These are phyloP conservation scores for Hyphantria cunea DNA, from an alignment of 1,140 invertebrate genomes.

Conservation along the genomic window DNA sequence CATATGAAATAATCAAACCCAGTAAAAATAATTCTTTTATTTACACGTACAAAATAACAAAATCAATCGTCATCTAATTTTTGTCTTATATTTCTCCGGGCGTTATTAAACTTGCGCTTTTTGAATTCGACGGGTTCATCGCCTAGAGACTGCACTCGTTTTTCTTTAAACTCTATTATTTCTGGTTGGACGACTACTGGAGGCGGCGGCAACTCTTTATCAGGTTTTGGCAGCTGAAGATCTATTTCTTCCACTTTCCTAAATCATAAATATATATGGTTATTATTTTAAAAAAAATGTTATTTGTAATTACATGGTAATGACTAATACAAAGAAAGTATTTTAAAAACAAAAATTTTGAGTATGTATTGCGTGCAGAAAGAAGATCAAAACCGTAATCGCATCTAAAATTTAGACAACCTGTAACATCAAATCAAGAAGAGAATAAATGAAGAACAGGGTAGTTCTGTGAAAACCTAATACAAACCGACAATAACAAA, in stretches of 20 bases:
- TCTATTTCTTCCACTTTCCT: constrained; percentile 53
- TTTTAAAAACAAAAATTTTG: too few species aligned
- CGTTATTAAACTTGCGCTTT: constrained; percentile 84
- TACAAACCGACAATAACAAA: too few species aligned
- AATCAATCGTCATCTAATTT: constrained; percentile 82
- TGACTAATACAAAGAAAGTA: too few species aligned
- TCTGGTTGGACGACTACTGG: constrained; percentile 62
- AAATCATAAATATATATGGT: constrained; percentile 8
- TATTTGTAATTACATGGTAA: neutral
- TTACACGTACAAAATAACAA: neutral
- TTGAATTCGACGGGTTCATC: constrained; percentile 83
- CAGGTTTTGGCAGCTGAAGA: constrained; percentile 61
- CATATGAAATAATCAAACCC: too few species aligned
- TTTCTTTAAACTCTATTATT: constrained; percentile 60
- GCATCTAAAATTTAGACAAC: too few species aligned
- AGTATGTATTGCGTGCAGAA: too few species aligned
- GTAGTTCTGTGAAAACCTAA: too few species aligned
- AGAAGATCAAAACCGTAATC: too few species aligned
- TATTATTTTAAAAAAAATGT: neutral
- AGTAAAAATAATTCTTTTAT: neutral
- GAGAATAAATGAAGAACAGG: too few species aligned
- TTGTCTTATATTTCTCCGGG: constrained; percentile 82
- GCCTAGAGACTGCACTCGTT: constrained; percentile 62
- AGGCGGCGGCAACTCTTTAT: constrained; percentile 57
- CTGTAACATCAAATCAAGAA: too few species aligned